Percentiles rank a stretch among this genome's conserved stretches.
Conservation (phyloP, 2,888 invertebrate species). For the Cheilosia grossa region DNA sequence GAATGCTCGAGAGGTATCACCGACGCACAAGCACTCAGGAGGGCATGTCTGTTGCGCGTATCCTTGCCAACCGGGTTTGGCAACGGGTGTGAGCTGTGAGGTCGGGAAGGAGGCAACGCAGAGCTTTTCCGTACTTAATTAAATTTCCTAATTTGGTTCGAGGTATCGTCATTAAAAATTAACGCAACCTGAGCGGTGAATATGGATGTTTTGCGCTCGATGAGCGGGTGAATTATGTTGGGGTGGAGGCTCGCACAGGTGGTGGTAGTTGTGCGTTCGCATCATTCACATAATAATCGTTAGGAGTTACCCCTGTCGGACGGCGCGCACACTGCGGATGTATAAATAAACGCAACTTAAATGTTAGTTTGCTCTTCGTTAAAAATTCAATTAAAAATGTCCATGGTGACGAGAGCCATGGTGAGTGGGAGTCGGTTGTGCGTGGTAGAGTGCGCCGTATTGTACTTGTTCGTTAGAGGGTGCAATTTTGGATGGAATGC, state of each 20-base stretch:
- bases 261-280: constrained; percentile 14
- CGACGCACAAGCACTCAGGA: background rate
- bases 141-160: constrained; percentile 76
- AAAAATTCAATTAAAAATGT: constrained; percentile 78
- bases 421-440: background rate
- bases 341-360: constrained; percentile 66
- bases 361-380: constrained; percentile 76
- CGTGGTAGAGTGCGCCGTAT: background rate
- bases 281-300: constrained; percentile 57
- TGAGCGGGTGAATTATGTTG: constrained; percentile 22
- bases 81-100: constrained; percentile 3
- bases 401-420: constrained; percentile 59
- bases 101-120: constrained; percentile 16
- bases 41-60: constrained; percentile 55
- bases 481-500: constrained; percentile 12
- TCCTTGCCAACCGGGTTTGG: constrained; percentile 54
- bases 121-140: constrained; percentile 72
- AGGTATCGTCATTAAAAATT: constrained; percentile 76
- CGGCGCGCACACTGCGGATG: constrained; percentile 11
- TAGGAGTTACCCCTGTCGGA: constrained; percentile 12
- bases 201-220: constrained; percentile 11
- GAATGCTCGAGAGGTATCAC: background rate
- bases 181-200: constrained; percentile 63
- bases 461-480: constrained; percentile 25
- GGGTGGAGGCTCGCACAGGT: constrained; percentile 41